Conservation (phyloP, 1,140 invertebrate genomes). For the Paraescarpia echinospica region DNA sequence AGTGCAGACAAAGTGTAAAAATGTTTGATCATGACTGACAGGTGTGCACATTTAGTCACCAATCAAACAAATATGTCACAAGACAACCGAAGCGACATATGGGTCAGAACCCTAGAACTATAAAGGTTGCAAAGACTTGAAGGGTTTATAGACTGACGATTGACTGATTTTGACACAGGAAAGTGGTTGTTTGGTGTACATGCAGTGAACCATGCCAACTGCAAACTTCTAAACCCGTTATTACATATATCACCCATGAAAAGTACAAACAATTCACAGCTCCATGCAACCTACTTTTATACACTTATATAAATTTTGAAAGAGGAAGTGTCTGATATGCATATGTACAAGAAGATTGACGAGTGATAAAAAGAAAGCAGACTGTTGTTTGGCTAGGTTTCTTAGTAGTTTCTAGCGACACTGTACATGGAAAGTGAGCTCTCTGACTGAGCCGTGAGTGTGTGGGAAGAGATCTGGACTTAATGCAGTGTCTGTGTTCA, state of each 20-base stretch:
- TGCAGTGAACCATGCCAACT: not conserved
- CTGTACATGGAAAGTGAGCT: not conserved
- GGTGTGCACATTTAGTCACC: not conserved
- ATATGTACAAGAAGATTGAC: not conserved
- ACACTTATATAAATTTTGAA: not conserved
- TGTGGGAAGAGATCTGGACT: not conserved
- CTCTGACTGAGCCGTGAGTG: too few relatives aligned
- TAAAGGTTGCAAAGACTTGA: not conserved
- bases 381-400: not conserved
- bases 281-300: not conserved
- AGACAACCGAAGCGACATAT: not conserved
- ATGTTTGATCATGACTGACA: not conserved
- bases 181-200: not conserved
- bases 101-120: too few relatives aligned
- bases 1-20: not conserved
- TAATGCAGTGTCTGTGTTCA: not conserved
- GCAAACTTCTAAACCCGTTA: too few relatives aligned
- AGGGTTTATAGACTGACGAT: not conserved
- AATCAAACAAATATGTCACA: not conserved
- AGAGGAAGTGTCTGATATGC: not conserved
- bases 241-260: too few relatives aligned
- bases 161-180: not conserved
- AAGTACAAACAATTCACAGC: not conserved
- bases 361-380: not conserved
- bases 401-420: too few relatives aligned